Conservation (phyloP, 2,888 invertebrate genomes). For the Polylopha cassiicola region DNA sequence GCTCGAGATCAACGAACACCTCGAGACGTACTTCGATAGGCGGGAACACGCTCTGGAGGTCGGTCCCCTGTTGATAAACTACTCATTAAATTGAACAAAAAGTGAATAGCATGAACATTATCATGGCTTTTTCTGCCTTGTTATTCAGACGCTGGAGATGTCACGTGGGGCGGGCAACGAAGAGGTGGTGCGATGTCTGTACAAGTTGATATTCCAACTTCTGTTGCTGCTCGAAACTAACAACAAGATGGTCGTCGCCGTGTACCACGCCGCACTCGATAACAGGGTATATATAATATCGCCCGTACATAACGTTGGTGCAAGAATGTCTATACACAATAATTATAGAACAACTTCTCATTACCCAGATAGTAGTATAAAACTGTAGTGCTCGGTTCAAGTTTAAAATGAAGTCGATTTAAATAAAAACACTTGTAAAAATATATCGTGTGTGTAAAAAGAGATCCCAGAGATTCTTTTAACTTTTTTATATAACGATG, state of each 20-base stretch:
- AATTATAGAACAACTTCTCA: too few relatives aligned
- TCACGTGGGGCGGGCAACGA: conserved; percentile 94
- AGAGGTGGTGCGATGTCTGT: conserved; percentile 91
- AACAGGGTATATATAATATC: conserved; percentile 47
- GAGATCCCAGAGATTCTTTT: too few relatives aligned
- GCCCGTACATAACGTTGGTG: not conserved
- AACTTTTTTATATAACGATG: too few relatives aligned
- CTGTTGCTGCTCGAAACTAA: conserved; percentile 91
- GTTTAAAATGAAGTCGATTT: too few relatives aligned
- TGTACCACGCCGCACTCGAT: conserved; percentile 67
- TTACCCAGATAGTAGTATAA: too few relatives aligned
- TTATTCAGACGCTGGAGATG: conserved; percentile 84
- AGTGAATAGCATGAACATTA: too few relatives aligned
- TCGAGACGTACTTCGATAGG: conserved; percentile 95
- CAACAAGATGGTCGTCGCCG: conserved; percentile 86
- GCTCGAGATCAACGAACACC: conserved; percentile 95
- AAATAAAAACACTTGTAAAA: too few relatives aligned
- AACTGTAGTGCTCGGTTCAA: too few relatives aligned
- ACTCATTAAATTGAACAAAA: not conserved
- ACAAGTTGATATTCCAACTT: conserved; percentile 93
- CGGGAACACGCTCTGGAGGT: conserved; percentile 93
- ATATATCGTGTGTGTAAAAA: too few relatives aligned
- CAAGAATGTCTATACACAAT: too few relatives aligned
- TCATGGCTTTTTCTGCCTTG: conserved; percentile 5
- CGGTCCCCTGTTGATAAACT: conserved; percentile 23